A percentile compares a stretch with the other conserved stretches of the same genome.
Conservation (phyloP, 92 coral and sea anemone genomes). For the Zoanthus solanderi region DNA sequence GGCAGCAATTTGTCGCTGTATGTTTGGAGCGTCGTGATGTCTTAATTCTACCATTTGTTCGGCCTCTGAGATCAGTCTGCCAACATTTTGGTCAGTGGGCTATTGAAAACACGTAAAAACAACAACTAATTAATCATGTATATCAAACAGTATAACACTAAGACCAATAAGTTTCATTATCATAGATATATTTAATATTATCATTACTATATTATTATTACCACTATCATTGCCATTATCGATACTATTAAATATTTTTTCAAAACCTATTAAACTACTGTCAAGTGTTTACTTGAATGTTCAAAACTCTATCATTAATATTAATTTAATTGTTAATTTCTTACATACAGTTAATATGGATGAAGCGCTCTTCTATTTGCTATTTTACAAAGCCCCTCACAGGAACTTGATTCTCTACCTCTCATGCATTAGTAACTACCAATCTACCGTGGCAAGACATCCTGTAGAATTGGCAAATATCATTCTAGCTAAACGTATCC, state of each 20-base stretch:
- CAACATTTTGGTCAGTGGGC: slow-evolving; percentile 94
- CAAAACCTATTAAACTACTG: background rate
- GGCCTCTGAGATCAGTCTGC: slow-evolving; percentile 79
- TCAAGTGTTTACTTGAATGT: background rate
- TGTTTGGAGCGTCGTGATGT: slow-evolving; percentile 91
- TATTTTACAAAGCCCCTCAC: no score
- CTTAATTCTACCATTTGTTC: slow-evolving; percentile 74
- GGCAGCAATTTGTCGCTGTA: slow-evolving; percentile 81
- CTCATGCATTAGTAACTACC: no score
- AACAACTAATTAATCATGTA: background rate
- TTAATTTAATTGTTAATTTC: no score
- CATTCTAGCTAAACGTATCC: no score
- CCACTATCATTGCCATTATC: background rate
- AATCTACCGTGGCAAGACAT: no score
- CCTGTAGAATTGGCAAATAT: no score
- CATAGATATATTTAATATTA: background rate
- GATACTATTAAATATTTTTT: background rate
- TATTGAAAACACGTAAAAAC: slow-evolving; percentile 21
- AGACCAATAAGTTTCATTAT: no score
- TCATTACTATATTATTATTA: background rate
- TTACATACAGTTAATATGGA: no score
- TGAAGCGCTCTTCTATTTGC: no score
- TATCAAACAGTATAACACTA: background rate
- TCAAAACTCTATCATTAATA: no score
- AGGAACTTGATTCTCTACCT: no score